Evolutionary conservation across 2,113 vertebrate species (phyloP), one percentile per base, ranked within the genome.

Genomic region (Melanotaenia duboulayi): DNA sequence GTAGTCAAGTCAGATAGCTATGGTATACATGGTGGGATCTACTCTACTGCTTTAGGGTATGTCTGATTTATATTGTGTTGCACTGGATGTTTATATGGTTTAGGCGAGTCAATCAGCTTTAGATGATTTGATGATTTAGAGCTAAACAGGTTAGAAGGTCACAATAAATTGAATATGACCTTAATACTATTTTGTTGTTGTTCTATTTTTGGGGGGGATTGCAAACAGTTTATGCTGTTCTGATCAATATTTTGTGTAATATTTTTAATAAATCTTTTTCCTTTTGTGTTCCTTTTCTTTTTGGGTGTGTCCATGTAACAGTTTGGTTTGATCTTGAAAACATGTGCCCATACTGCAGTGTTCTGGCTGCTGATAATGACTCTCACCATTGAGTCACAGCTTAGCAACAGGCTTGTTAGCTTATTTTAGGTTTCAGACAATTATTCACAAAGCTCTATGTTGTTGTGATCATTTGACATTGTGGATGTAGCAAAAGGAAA

Each of bases 341-440:
- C 50, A 23, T n/a, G 3, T 39, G 50, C 24, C 63, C 28, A 40
- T 56, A 4, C 68, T 78, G 57, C 78, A 80, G 60, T 66, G 72
- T 79, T 70, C 74, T 65, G 19, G 54, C 28, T 78, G 81, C 72
- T 71, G 76, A 84, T 88, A 76, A 84, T 87, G 82, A 70, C 72
- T 77, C 19, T 46, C 63, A 67, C 68, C 44, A 72, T 74, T 89
- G 84, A 88, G 76, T 87, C 85, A 85, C 80, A 84, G 78, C 86
- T 84, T 87, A 90, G 86, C 89, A 90, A 92, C 88, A 84, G 84
- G 81, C 78, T 63, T 69, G 62, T 70, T 64, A 80, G 70, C 71
- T 82, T 89, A 84, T 89, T 90, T 91, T 89, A 78, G 79, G 85
- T 81, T 85, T 80, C 80, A 83, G 84, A 76, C 86, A 83, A 86